Evolutionary conservation across 1,140 invertebrate genomes (phyloP), one percentile per base, ranked within the genome.

Genomic region (Penaeus japonicus): DNA sequence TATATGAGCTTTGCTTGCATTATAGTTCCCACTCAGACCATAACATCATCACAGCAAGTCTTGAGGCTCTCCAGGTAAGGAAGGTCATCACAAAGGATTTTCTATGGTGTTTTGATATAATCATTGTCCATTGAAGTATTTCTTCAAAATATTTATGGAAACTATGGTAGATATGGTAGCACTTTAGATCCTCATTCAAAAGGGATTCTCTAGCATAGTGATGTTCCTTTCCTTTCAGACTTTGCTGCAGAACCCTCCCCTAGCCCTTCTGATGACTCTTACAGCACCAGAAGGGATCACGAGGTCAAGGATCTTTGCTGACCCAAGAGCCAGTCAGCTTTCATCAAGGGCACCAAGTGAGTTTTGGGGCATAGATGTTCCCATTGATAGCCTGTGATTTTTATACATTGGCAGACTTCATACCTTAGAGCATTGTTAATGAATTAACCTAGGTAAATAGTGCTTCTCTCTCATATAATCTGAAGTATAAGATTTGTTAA

Each of bases 1-100:
- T 98, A 24, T 97, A 97, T 92, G 96, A 97, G 92, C 92, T 97
- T n/a, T 95, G 96, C 91, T 91, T 98, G 27, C 93, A 95, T 91
- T 96, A 95, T 92, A 94, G 95, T 47, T 93, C 94, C 82, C 95
- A 95, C 91, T 92, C 92, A 2, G 96, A 97, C 92, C 96, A 97
- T 92, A 97, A 97, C 93, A 94, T 97, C n/a, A 94, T 97, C 81
- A 97, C 96, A 89, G 94, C 96, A 12, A 94, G 96, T 27, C 93
- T 98, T 90, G 97, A 98, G 93, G 96, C 96, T 39, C 93, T 98
- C 20, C 88, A 89, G 85, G 90, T 90, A 47, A 70, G 80, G 77
- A 3, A 35, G 5, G 12, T 7, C 32, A 3, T 57, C 32, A 18
- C 20, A 30, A 0, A 70, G 15, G 20, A 0, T 70, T 70, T 70